Evolutionary conservation across 2,113 vertebrate genomes (phyloP), one percentile per base, ranked within the genome.

Genomic region (Neodon shergylaensis): DNA sequence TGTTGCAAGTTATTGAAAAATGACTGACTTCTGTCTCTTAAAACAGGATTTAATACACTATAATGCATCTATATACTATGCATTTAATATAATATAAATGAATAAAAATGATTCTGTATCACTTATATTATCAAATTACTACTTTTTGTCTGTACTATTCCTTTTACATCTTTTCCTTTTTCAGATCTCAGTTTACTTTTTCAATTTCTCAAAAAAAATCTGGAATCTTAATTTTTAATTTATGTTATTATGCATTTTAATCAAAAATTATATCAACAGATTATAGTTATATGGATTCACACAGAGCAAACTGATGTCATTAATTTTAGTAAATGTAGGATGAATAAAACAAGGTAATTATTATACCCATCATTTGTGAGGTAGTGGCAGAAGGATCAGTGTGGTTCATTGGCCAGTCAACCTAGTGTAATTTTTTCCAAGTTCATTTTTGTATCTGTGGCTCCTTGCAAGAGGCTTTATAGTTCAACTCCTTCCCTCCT

Each of bases 1-100:
- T 74, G 22, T 89, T 68, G 36, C 82, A 31, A 78, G 85, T 47
- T 93, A 44, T 93, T 47, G 79, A 24, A 96, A 94, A 84, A 39
- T 9, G 39, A 77, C 19, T 90, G 42, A 82, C 8, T 95, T 93
- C 44, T 28, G 66, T 93, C 77, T 84, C 68, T 77, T 82, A 78
- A 82, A 86, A 61, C 8, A 97, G n/a, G 31, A 87, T 28, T 63
- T 79, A 87, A 24, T 83, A 24, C 1, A 7, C 16, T 68, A 79
- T 90, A 7, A 3, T 54, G 10, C 68, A 70, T 36, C 68, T 70
- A 70, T 14, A 70, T 33, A 36, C 33, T 70, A 36, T 17, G 33
- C 2, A 17, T 70, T 36, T 70, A 36, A 17, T 70, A 70, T 26
- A 70, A 36, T 70, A 54, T 66, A 94, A 95, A 95, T 87, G 7